Evolutionary conservation across 2,113 vertebrate genomes (phyloP), one percentile per base, ranked within the genome.

Genomic region (Tetraodon nigroviridis): DNA sequence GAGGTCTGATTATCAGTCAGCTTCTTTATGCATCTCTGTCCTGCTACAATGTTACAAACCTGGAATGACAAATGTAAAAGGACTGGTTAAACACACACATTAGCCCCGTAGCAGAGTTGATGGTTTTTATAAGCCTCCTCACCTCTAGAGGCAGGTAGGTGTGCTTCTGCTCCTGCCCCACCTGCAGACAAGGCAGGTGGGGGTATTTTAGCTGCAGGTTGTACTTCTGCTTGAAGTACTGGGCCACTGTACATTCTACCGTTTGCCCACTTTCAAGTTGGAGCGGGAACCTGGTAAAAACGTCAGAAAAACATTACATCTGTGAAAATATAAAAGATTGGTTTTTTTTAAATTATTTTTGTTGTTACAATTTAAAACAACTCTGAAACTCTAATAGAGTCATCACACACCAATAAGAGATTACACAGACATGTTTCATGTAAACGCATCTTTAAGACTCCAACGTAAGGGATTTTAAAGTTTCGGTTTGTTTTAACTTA

Each of bases 201-300:
- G 96, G 96, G 84, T 99, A 99, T 79, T 99, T 99, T 65, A 99
- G 92, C 89, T 98, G 96, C 81, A 99, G 90, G 89, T 93, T 97
- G 87, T 99, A 98, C 82, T 98, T 98, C 88, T 99, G 95, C 89
- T 95, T 93, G 91, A 99, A 99, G 90, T 99, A 99, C 88, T 99
- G 97, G 55, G 96, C 97, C 84, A 99, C 97, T 40, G 97, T 99
- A 86, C 97, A 96, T 88, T 99, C 97, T 85, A 98, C 97, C 19
- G 97, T 99, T 89, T 99, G 97, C 22, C 97, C 97, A 2, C 94
- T 99, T 89, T 99, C 97, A 59, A 99, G 88, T 88, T 99, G 97
- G 51, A 99, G 90, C 71, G 97, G 97, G 86, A 99, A 99, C 85
- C 97, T 99, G 86, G 21, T 2, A 5, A 14, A 18, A 48, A 16